Evolutionary conservation across 2,113 vertebrate species (phyloP), one percentile per base, ranked within the genome.

Genomic region (Ochotona princeps): DNA sequence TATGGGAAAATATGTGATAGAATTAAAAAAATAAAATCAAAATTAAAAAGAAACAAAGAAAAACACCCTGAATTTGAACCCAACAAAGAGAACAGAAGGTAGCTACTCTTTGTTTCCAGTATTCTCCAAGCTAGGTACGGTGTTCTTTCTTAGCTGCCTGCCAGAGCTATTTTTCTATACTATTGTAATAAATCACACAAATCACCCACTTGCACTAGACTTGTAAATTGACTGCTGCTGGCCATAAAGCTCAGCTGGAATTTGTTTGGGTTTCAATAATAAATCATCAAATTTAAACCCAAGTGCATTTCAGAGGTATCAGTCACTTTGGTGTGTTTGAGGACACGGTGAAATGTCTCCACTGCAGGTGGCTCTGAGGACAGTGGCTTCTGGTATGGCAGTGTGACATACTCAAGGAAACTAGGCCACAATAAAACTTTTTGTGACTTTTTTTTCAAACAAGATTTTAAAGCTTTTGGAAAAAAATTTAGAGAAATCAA

Each of bases 21-120:
- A 57, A 57, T 57, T 57, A 17, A 57, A 57, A 57, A 57, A 57
- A 20, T 18, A 57, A 57, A 57, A 5, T 57, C 17, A 57, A 17
- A 57, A 57, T 57, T 5, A 57, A 57, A 57, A 57, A 57, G 18
- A 57, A 57, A 14, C 54, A 57, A 57, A 57, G 12, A 17, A 17
- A 57, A 20, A 44, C 4, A 44, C 38, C 38, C 54, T 84, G 35
- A 32, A 93, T 90, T 83, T 87, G 78, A 93, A 87, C 87, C 18
- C 47, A 54, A 81, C n/a, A 70, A 51, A 57, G 44, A 83, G 21
- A 87, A 87, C 54, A n/a, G 44, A 65, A 87, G 49, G 32, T 13
- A 51, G 32, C 7, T 1, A 0, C 69, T 47, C 87, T 63, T 83
- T 74, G 23, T 79, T 5, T 61, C 75, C 28, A 70, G 7, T n/a